Evolutionary conservation across 2,888 invertebrate species (phyloP), one percentile per base, ranked within the genome.

Genomic region (Pammene aurita): DNA sequence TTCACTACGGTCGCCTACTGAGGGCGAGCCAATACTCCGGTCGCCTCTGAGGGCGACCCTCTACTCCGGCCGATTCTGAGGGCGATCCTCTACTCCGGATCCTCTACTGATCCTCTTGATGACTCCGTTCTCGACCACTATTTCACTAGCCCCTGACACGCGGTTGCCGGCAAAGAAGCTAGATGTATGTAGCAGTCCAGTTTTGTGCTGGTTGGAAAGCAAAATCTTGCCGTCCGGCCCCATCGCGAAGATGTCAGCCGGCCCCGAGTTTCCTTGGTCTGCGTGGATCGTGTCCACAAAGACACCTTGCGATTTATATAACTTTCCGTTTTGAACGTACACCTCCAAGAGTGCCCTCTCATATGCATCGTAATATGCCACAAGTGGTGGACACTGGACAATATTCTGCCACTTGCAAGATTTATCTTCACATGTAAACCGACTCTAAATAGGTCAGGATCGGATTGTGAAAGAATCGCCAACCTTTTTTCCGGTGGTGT

Each of bases 221-320:
- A 54, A 16, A 7, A 54, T n/a, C 6, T 2, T 13, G 34, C 52
- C 52, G n/a, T 54, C 34, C 5, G 52, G 34, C 34, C 52, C 52
- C 52, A 54, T 54, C 11, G 52, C 52, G 52, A 54, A 54, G 34
- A 54, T 54, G 13, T 26, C 52, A 6, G 52, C 52, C 13, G 13
- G 34, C 1, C 52, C 52, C n/a, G 52, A 54, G 9, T n/a, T 11
- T 6, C 52, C 52, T 11, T 54, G 34, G 13, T 54, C 52, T n/a
- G 52, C 52, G 7, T 34, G n/a, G n/a, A 13, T 54, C 7, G 52
- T 54, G 11, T 54, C 52, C 2, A 54, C 52, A 26, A 54, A 34
- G 13, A 54, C 13, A 13, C 34, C 52, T n/a, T 7, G n/a, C 6
- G 52, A 34, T 7, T 54, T 54, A 34, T 54, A 26, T 6, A 54